phyloP scores from a whole-genome alignment of 2,797 vertebrate species.

The Sternarchorhynchus goeldii region DNA sequence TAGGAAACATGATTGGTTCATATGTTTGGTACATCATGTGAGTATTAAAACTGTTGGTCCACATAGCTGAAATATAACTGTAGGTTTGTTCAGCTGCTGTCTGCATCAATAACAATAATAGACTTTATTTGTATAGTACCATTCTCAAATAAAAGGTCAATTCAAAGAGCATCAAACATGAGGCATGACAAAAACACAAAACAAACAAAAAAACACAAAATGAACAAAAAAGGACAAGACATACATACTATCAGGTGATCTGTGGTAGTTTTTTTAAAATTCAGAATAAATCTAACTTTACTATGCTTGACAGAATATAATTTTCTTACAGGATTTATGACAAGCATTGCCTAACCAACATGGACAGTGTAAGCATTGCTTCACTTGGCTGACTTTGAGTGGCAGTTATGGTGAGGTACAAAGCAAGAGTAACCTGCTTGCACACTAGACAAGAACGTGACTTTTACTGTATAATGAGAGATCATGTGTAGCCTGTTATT shows the following conservation, averaged over 20 bases:
- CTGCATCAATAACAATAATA: neutral
- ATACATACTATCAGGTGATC: no score
- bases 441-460: slow-evolving; percentile 28
- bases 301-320: slow-evolving; percentile 1
- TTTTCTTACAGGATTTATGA: slow-evolving; percentile 20
- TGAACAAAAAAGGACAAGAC: neutral
- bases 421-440: slow-evolving; percentile 10
- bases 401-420: neutral
- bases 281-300: no score
- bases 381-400: slow-evolving; percentile 6
- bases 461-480: slow-evolving; percentile 4
- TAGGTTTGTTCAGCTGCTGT: neutral
- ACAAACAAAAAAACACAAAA: neutral
- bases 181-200: neutral
- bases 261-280: no score
- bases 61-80: neutral
- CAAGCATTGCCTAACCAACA: slow-evolving; percentile 7
- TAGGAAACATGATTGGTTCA: neutral
- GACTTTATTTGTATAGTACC: slow-evolving; percentile 2
- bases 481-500: neutral
- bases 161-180: neutral
- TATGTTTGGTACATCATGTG: neutral
- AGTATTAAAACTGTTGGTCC: neutral
- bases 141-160: neutral
- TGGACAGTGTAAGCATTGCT: slow-evolving; percentile 21